A percentile compares a stretch with the other conserved stretches of the same genome.
These are phyloP conservation scores for Alexandromys fortis DNA, from an alignment of 2,113 vertebrate species.

Conservation along the genomic window DNA sequence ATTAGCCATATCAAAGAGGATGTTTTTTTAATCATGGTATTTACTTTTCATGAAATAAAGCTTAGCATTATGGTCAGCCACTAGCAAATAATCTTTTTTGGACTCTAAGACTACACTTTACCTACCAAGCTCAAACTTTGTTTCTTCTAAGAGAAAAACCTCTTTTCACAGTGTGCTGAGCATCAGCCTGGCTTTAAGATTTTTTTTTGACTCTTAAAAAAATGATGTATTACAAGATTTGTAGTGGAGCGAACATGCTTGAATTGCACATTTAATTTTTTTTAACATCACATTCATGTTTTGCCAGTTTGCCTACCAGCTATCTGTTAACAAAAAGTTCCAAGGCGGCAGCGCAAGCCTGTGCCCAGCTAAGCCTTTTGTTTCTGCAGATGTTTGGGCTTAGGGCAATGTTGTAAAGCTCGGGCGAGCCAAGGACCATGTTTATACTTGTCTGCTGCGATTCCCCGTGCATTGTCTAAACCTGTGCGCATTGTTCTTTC, in stretches of 20 bases:
- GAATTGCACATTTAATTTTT: slow-evolving; percentile 82
- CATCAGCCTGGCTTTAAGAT: slow-evolving; percentile 71
- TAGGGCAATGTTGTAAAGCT: slow-evolving; percentile 86
- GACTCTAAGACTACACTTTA: slow-evolving; percentile 2
- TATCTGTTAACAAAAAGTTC: slow-evolving; percentile 88
- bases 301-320: slow-evolving; percentile 90
- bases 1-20: slow-evolving; percentile 20
- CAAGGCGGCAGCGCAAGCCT: slow-evolving; percentile 88
- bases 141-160: slow-evolving; percentile 73
- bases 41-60: slow-evolving; percentile 37
- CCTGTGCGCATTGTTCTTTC: slow-evolving; percentile 96
- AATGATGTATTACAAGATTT: slow-evolving; percentile 81
- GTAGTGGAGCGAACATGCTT: slow-evolving; percentile 75
- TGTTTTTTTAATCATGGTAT: not conserved
- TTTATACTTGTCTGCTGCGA: slow-evolving; percentile 93
- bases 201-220: slow-evolving; percentile 76
- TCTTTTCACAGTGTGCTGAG: slow-evolving; percentile 63
- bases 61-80: slow-evolving; percentile 34
- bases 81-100: slow-evolving; percentile 44
- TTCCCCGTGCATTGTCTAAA: slow-evolving; percentile 97
- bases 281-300: slow-evolving; percentile 83
- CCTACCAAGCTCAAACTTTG: slow-evolving; percentile 68
- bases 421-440: slow-evolving; percentile 88
- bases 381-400: slow-evolving; percentile 98
- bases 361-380: slow-evolving; percentile 93